phyloP scores from a whole-genome alignment of 1,140 invertebrate species.

The Heliconius himera region DNA sequence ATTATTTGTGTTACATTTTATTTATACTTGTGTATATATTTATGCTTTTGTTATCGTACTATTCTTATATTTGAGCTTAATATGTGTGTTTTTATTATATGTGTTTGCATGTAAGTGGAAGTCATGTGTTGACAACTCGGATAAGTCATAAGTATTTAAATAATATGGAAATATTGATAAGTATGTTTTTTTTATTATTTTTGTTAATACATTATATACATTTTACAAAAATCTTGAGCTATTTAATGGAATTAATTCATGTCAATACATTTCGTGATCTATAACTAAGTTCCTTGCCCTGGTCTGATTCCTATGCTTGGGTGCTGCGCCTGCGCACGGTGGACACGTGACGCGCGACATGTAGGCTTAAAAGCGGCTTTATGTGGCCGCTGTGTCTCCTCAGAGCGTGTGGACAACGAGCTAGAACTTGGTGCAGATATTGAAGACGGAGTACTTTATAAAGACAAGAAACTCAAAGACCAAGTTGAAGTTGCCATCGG shows the following conservation, averaged over 20 bases:
- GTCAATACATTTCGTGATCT: not conserved
- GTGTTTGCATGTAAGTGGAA: conserved; percentile 39
- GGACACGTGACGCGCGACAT: conserved; percentile 55
- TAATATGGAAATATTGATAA: not conserved
- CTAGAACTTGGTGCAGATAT: conserved; percentile 87
- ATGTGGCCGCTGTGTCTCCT: conserved; percentile 84
- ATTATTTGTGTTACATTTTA: conserved; percentile 12
- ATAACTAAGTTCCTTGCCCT: conserved; percentile 52
- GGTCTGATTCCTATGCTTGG: conserved; percentile 80
- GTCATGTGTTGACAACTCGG: conserved; percentile 19
- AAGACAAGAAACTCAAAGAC: conserved; percentile 93
- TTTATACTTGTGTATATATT: conserved; percentile 22
- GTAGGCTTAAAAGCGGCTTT: conserved; percentile 82
- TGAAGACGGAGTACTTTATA: conserved; percentile 91
- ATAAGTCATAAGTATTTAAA: not conserved
- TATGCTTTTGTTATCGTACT: conserved; percentile 30
- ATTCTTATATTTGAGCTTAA: conserved; percentile 40
- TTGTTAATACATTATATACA: not conserved
- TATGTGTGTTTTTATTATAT: conserved; percentile 27
- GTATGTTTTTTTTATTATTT: not conserved
- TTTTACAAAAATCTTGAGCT: not conserved
- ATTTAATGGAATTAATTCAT: not conserved
- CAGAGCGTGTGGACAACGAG: conserved; percentile 84
- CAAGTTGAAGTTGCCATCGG: conserved; percentile 94
- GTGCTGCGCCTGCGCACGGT: conserved; percentile 64